Base-by-base conservation (phyloP, 2,888 invertebrate genomes). In the Spodoptera littoralis region DNA sequence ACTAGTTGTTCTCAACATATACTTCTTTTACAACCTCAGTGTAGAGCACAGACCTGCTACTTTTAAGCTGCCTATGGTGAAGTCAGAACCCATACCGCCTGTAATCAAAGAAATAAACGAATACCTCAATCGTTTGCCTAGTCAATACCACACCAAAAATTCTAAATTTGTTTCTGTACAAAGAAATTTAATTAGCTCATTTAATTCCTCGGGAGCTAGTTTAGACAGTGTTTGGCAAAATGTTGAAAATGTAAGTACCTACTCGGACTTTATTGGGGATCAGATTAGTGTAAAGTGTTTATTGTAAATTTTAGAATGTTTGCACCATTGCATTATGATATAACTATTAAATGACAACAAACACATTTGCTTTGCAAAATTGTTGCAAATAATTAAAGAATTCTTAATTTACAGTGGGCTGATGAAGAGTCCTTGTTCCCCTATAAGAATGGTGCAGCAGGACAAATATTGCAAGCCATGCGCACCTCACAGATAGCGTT, bases 381-480 rank as follows among this genome's bases (percentile, higher is more conserved):
- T 11, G 27, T 4, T 0, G 12, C 8, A 12, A 12, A 30, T 48
- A 27, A 8, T 13, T 48, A 8, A 2, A 41, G 36, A 50, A 22
- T 46, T 18, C 54, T 30, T 9, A 18, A 13, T 4, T n/a, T 55
- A 1, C 81, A 95, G 95, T 95, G 89, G 96, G 80, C 79, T 44
- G 87, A 87, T 86, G 88, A 91, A 30, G 86, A 89, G 30, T 92
- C 92, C 11, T 89, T 92, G 84, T 95, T 86, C 87, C 95, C 87
- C 61, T 90, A 81, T 79, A 92, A 77, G 86, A 91, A 95, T 93
- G 95, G 88, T 85, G 89, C 82, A 80, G 90, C 86, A 72, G 97
- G 97, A 8, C 95, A 96, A 80, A 94, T 97, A 71, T 86, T 97
- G 55, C 93, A 95, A 64, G 96, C 96, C 12, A 91, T 98, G 79